These are phyloP conservation scores for Drosophila ficusphila DNA, from an alignment of 1,140 invertebrate species.

Conservation along the genomic window DNA sequence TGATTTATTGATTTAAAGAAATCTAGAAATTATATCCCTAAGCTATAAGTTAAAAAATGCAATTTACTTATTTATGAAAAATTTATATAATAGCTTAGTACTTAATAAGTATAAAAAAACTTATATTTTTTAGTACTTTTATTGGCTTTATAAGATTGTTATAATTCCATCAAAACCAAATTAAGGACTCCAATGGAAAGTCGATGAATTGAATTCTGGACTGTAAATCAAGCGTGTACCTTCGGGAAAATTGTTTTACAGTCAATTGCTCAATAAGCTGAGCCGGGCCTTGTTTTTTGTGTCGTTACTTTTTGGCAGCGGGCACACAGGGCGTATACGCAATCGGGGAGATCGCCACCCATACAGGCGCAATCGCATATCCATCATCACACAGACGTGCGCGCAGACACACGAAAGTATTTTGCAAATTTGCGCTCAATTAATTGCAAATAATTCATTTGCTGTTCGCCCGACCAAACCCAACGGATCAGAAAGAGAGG, in stretches of 20 bases:
- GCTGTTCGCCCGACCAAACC: conserved; percentile 48
- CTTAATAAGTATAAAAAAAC: not conserved
- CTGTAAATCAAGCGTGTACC: conserved; percentile 15
- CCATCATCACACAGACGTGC: conserved; percentile 53
- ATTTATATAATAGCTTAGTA: too few relatives aligned
- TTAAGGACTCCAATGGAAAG: not conserved
- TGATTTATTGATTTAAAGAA: too few relatives aligned
- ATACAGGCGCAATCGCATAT: conserved; percentile 51
- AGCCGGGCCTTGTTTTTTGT: conserved; percentile 5
- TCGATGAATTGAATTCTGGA: not conserved
- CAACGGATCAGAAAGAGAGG: not conserved
- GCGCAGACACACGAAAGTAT: conserved; percentile 56
- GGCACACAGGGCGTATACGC: conserved; percentile 50
- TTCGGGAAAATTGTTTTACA: conserved; percentile 19
- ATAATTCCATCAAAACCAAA: not conserved
- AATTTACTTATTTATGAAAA: too few relatives aligned
- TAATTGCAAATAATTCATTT: conserved; percentile 83
- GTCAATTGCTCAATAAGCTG: conserved; percentile 44
- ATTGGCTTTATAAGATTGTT: not conserved
- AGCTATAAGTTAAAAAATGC: too few relatives aligned
- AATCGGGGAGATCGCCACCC: conserved; percentile 30
- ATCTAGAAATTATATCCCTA: too few relatives aligned
- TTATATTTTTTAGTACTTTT: too few relatives aligned
- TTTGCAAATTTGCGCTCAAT: conserved; percentile 83
- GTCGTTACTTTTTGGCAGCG: not conserved